A percentile compares a stretch with the other conserved stretches of the same genome.
Evolutionary conservation across 2,113 vertebrate species (phyloP).

Genomic region (Pogona vitticeps): DNA sequence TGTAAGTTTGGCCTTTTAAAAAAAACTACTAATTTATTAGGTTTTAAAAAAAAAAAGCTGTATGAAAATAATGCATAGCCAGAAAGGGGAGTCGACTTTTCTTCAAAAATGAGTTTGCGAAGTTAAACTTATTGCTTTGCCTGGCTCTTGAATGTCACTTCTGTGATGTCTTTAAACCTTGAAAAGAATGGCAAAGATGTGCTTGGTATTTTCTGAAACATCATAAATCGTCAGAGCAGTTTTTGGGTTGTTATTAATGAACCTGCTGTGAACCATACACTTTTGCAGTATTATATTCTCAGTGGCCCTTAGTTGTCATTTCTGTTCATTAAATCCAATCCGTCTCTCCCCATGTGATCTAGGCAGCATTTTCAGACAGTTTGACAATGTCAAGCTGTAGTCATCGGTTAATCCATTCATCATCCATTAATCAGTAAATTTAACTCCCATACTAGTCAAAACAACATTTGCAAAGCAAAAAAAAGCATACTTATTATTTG

Average conservation of each 20-base stretch:
- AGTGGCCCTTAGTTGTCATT: slow-evolving; percentile 18
- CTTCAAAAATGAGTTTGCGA: slow-evolving; percentile 41
- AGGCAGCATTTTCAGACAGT: neutral
- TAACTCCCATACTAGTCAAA: neutral
- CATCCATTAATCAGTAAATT: neutral
- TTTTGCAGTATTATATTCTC: neutral
- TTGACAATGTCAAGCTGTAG: neutral
- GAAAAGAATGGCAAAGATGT: neutral
- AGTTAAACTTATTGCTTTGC: slow-evolving; percentile 24
- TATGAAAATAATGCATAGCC: neutral
- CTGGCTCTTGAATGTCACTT: slow-evolving; percentile 39
- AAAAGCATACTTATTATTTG: too few relatives aligned
- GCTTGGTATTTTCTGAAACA: slow-evolving; percentile 27
- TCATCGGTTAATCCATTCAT: slow-evolving; percentile 1
- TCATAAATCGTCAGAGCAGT: slow-evolving; percentile 18
- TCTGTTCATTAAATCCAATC: slow-evolving; percentile 13
- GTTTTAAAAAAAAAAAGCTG: slow-evolving; percentile 51
- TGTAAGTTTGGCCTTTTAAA: slow-evolving; percentile 77
- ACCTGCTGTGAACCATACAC: slow-evolving; percentile 17
- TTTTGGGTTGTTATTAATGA: slow-evolving; percentile 45
- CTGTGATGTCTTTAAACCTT: slow-evolving; percentile 44
- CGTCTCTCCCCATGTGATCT: neutral
- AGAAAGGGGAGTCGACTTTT: slow-evolving; percentile 56
- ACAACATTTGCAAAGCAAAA: too few relatives aligned
- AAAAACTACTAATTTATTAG: slow-evolving; percentile 72